These are phyloP conservation scores for Sebastes schlegelii DNA, from an alignment of 2,113 vertebrate species.

Conservation along the genomic window DNA sequence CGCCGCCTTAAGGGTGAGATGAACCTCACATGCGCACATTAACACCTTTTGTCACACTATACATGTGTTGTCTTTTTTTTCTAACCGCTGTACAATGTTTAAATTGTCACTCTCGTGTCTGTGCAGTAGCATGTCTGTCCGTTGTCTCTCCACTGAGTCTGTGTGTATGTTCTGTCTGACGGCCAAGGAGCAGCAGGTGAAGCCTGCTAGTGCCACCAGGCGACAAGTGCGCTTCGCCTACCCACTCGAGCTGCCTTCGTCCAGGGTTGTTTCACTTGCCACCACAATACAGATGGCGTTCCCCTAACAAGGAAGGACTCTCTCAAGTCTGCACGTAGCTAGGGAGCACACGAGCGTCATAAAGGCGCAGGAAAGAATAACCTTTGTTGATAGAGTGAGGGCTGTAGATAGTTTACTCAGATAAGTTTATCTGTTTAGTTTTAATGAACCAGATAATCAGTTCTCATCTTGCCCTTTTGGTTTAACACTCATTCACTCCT, in stretches of 20 bases:
- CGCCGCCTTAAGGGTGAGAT: slow-evolving; percentile 78
- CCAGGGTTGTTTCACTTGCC: slow-evolving; percentile 84
- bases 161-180: slow-evolving; percentile 79
- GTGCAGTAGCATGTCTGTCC: slow-evolving; percentile 65
- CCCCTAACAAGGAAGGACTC: slow-evolving; percentile 85
- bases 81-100: slow-evolving; percentile 45
- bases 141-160: slow-evolving; percentile 70
- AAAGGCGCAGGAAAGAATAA: background rate
- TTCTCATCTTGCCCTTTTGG: background rate
- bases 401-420: background rate
- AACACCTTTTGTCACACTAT: slow-evolving; percentile 19
- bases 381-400: background rate
- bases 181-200: slow-evolving; percentile 85
- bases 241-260: slow-evolving; percentile 85
- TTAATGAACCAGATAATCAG: background rate
- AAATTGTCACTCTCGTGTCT: slow-evolving; percentile 60
- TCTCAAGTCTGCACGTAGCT: slow-evolving; percentile 41
- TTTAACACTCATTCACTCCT: background rate
- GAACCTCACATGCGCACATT: slow-evolving; percentile 1
- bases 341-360: background rate
- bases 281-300: slow-evolving; percentile 83
- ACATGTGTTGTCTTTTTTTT: slow-evolving; percentile 26
- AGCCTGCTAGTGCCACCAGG: slow-evolving; percentile 81
- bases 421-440: background rate
- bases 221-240: slow-evolving; percentile 87